phyloP scores from a whole-genome alignment of 1,140 invertebrate species.

The Zophobas atratus region DNA sequence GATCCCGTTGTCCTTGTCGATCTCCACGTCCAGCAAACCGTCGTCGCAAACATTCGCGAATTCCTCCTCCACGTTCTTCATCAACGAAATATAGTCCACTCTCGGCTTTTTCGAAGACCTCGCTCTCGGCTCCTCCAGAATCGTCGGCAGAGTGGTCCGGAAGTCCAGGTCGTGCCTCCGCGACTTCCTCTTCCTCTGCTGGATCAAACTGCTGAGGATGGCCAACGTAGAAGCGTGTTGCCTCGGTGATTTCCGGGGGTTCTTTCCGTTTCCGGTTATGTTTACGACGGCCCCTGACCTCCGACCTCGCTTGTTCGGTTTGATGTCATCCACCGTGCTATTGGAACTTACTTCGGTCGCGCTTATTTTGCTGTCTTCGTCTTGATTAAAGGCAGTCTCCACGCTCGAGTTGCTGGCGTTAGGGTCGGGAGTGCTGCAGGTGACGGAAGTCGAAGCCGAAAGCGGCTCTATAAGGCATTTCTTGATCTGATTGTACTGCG shows the following conservation, averaged over 20 bases:
- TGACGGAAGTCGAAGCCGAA: conserved; percentile 54
- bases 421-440: conserved; percentile 55
- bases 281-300: not conserved
- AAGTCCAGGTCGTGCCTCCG: conserved; percentile 40
- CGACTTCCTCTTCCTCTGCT: conserved; percentile 69
- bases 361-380: conserved; percentile 61
- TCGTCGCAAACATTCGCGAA: conserved; percentile 51
- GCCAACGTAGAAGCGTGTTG: conserved; percentile 89
- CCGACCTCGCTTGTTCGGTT: conserved; percentile 29
- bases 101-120: conserved; percentile 51
- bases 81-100: conserved; percentile 53
- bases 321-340: conserved; percentile 48
- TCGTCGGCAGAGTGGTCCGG: conserved; percentile 9
- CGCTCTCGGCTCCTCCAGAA: conserved; percentile 21
- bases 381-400: conserved; percentile 41
- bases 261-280: conserved; percentile 67
- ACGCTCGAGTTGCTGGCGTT: conserved; percentile 40
- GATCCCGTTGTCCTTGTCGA: conserved; percentile 51
- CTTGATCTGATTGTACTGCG: conserved; percentile 60
- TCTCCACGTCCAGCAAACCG: conserved; percentile 38
- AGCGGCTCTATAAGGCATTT: conserved; percentile 53
- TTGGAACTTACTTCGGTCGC: conserved; percentile 47
- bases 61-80: conserved; percentile 57
- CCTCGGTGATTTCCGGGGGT: conserved; percentile 85
- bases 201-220: conserved; percentile 79